These are phyloP conservation scores for Drosophila vallismaia DNA, from an alignment of 2,888 invertebrate species.

Conservation along the genomic window DNA sequence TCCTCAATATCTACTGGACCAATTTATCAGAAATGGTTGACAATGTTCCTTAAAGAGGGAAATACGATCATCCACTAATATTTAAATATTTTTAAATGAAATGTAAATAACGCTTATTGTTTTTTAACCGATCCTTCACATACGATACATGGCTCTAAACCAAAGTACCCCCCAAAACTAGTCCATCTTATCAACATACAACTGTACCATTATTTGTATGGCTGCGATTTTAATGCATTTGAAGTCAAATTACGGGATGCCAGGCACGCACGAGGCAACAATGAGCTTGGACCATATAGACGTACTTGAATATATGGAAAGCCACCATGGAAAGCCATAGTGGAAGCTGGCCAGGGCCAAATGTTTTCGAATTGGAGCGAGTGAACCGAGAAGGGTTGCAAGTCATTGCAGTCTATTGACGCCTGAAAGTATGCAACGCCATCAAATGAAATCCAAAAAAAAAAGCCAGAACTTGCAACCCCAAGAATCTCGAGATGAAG, in stretches of 20 bases:
- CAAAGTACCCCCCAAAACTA: neutral
- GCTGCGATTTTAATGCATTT: slow-evolving; percentile 75
- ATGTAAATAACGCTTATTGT: too few relatives aligned
- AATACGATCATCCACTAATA: too few relatives aligned
- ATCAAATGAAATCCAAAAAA: slow-evolving; percentile 29
- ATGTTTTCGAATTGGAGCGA: slow-evolving; percentile 32
- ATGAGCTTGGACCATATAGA: slow-evolving; percentile 44
- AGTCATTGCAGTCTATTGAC: slow-evolving; percentile 77
- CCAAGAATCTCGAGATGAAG: slow-evolving; percentile 3
- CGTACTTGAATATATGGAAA: neutral
- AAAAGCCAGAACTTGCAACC: neutral
- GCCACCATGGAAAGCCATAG: neutral
- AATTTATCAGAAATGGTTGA: too few relatives aligned
- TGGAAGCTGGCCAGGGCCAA: slow-evolving; percentile 2
- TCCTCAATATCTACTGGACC: too few relatives aligned
- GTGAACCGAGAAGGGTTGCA: slow-evolving; percentile 49
- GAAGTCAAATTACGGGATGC: slow-evolving; percentile 77
- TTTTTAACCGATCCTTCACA: too few relatives aligned
- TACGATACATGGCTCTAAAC: too few relatives aligned
- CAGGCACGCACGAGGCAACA: slow-evolving; percentile 65
- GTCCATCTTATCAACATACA: neutral
- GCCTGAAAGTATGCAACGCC: slow-evolving; percentile 72
- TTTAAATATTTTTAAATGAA: too few relatives aligned
- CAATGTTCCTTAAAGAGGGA: too few relatives aligned
- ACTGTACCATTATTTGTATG: slow-evolving; percentile 32